Evolutionary conservation across 2,113 vertebrate species (phyloP).

Genomic region (Gymnocephalus cernua): DNA sequence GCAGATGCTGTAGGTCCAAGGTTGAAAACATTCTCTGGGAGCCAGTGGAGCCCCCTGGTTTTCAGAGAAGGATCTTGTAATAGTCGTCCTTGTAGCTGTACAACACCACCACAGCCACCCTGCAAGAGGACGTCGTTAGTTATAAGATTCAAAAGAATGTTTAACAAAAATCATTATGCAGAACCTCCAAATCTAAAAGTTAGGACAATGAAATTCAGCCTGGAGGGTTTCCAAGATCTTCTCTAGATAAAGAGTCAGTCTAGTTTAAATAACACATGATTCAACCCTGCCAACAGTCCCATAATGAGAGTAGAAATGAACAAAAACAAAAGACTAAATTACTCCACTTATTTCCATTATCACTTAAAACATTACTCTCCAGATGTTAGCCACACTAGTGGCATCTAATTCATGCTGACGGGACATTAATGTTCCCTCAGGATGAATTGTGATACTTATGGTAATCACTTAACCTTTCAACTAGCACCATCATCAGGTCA

Average conservation of each 20-base stretch:
- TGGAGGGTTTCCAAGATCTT: conserved; percentile 19
- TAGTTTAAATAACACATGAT: conserved; percentile 10
- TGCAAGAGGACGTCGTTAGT: conserved; percentile 73
- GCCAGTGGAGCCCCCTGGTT: not conserved
- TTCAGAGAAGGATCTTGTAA: conserved; percentile 93
- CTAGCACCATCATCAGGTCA: too few species aligned
- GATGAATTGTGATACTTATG: not conserved
- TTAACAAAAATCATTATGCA: not conserved
- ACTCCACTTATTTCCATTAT: not conserved
- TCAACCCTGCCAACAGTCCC: not conserved
- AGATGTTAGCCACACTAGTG: not conserved
- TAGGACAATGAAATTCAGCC: conserved; percentile 6
- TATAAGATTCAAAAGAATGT: not conserved
- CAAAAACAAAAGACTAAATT: not conserved
- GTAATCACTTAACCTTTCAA: too few species aligned
- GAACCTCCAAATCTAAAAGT: conserved; percentile 27
- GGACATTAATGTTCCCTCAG: not conserved
- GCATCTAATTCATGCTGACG: not conserved
- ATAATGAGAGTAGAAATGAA: not conserved
- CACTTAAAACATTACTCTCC: not conserved
- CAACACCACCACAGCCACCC: conserved; percentile 91
- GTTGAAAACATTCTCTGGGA: conserved; percentile 2
- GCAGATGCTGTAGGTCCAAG: conserved; percentile 16
- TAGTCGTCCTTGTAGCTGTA: conserved; percentile 97
- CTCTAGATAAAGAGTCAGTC: not conserved